Percentiles rank a stretch among this genome's conserved stretches.
Conservation (phyloP, 2,888 invertebrate species). For the Ligdia adustata region DNA sequence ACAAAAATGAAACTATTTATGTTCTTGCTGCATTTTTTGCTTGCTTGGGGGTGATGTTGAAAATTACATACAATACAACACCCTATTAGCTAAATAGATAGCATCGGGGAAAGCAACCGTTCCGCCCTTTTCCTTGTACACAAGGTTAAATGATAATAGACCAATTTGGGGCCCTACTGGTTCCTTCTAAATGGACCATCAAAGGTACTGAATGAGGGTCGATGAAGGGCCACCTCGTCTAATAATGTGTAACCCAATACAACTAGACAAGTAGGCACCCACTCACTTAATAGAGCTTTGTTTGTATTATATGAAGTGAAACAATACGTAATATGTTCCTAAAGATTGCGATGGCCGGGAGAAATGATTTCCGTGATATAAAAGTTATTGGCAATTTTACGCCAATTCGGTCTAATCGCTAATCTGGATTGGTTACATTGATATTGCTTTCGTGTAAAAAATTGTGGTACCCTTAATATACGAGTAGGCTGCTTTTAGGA, state of each 20-base stretch:
- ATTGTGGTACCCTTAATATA: too few relatives aligned
- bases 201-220: constrained; percentile 34
- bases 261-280: constrained; percentile 7
- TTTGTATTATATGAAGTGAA: constrained; percentile 1
- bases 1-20: too few relatives aligned
- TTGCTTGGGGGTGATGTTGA: constrained; percentile 10
- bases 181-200: constrained; percentile 35
- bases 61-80: constrained; percentile 12
- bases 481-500: too few relatives aligned
- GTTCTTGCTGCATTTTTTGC: constrained; percentile 1
- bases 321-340: constrained; percentile 2
- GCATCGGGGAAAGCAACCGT: constrained; percentile 26
- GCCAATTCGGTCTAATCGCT: constrained; percentile 2
- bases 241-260: constrained; percentile 30
- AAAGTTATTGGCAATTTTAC: constrained; percentile 9
- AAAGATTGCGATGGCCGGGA: not conserved
- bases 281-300: constrained; percentile 6
- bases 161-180: constrained; percentile 36
- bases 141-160: constrained; percentile 40
- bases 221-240: constrained; percentile 25
- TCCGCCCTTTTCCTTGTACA: constrained; percentile 30
- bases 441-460: too few relatives aligned
- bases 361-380: constrained; percentile 1
- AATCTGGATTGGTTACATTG: not conserved
- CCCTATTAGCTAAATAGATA: constrained; percentile 33